Base-by-base conservation (phyloP, 2,888 invertebrate genomes). In the Ariolimax columbianus region DNA sequence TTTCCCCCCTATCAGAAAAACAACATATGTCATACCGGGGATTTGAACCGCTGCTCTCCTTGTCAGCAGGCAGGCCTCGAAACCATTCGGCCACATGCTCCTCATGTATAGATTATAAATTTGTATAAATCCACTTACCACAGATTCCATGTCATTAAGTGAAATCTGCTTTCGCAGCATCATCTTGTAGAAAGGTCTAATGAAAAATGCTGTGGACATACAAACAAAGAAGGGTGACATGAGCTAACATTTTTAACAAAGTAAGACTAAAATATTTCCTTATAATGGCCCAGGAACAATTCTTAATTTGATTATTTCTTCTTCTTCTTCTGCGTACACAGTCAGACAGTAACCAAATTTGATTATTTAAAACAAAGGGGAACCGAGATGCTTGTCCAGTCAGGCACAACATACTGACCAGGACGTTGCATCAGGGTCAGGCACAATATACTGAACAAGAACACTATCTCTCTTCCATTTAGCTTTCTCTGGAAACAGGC, bases 131-230 rank as follows among this genome's bases (percentile, higher is more conserved):
- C 26, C 40, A 92, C 93, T 89, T 91, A 94, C 94, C 23, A 99
- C 99, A 9, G 98, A 97, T 95, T 99, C 99, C 99, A 99, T 99
- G 94, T 99, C 99, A 93, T 97, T 97, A 77, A 99, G 95, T 91
- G 97, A 97, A 88, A 99, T 99, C 78, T 96, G 95, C 95, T 99
- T 99, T 88, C 96, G 96, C 91, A 99, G 95, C 99, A 99, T 99
- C 99, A 99, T 99, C 95, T 99, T 99, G 95, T 99, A 99, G 95
- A 99, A 99, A 84, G 99, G 99, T 93, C 99, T 97, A 95, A 99
- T 99, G 95, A 99, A 99, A 95, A 99, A 99, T 78, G 98, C 98
- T 97, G 95, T 9, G 95, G 95, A 91, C 84, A 80, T 23, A 81
- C 84, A 30, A 63, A 47, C 7, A 51, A 51, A 51, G 66, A 47